These are phyloP conservation scores for Eidolon dupreanum DNA, from an alignment of 2,797 vertebrate genomes.

Conservation along the genomic window DNA sequence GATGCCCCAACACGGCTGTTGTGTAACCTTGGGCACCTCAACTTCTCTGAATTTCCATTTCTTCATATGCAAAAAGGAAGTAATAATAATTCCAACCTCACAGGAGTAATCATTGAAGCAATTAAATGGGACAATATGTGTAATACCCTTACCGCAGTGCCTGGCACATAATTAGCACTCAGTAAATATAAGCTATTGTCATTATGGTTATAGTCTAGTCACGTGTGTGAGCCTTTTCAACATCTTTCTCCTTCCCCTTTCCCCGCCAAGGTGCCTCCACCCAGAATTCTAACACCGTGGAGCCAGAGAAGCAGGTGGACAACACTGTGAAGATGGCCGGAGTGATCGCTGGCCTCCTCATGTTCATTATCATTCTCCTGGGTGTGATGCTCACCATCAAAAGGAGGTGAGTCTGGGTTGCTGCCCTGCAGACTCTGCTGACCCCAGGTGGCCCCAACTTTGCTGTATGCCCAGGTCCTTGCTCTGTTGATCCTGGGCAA, in stretches of 20 bases:
- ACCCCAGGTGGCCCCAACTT: not conserved
- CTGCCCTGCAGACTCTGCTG: not conserved
- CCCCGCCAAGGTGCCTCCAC: conserved; percentile 93
- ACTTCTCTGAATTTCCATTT: not conserved
- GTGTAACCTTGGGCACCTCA: not conserved
- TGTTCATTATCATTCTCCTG: conserved; percentile 98
- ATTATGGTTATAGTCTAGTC: not conserved
- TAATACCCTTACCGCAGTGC: not conserved
- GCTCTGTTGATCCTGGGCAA: not conserved
- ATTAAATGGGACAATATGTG: not conserved
- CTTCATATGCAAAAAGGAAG: not conserved
- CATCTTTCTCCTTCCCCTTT: conserved; percentile 64
- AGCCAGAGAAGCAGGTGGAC: conserved; percentile 98
- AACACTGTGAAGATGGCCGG: conserved; percentile 97
- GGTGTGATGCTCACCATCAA: conserved; percentile 98
- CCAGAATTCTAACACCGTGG: conserved; percentile 96
- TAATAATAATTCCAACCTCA: not conserved
- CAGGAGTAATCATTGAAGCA: not conserved
- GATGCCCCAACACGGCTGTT: not conserved
- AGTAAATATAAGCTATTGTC: not conserved
- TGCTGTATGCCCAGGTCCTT: accelerated
- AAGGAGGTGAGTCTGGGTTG: conserved; percentile 91
- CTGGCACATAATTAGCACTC: conserved; percentile 30
- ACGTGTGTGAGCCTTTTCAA: conserved; percentile 11
- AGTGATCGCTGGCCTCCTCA: conserved; percentile 96